Conservation (phyloP, 37 sponge, comb jelly and placozoan genomes). For the Chondrosia reniformis region DNA sequence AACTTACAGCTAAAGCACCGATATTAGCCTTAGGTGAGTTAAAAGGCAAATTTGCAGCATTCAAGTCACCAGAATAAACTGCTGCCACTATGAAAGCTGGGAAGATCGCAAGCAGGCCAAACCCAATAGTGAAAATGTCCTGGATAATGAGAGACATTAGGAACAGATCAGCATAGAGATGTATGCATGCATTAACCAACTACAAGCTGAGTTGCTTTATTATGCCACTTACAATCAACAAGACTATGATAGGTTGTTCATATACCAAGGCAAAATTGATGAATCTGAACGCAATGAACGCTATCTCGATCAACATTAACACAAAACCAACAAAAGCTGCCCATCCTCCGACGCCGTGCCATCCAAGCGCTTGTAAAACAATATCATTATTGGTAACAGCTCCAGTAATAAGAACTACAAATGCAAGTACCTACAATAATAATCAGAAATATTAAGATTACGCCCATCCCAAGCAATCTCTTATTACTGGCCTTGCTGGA, state of each 20-base stretch:
- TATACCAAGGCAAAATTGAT: constrained; percentile 40
- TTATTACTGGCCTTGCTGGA: too few species aligned
- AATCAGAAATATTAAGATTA: neutral
- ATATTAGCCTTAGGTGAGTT: too few species aligned
- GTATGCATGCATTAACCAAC: too few species aligned
- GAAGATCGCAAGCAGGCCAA: neutral
- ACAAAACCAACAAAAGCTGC: constrained; percentile 26
- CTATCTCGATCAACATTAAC: constrained; percentile 17
- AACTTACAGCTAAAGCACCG: too few species aligned
- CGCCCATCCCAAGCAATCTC: too few species aligned
- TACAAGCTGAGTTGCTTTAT: too few species aligned
- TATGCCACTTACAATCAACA: constrained; percentile 43
- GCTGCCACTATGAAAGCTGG: neutral
- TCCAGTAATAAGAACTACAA: neutral
- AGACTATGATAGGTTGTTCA: neutral
- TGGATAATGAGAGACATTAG: neutral
- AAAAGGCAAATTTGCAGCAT: too few species aligned
- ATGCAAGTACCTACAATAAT: neutral
- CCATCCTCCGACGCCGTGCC: neutral
- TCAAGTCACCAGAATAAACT: neutral
- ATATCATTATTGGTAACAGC: neutral
- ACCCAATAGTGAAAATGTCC: neutral
- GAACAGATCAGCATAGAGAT: too few species aligned
- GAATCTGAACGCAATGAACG: constrained; percentile 33
- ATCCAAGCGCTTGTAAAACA: neutral